phyloP scores from a whole-genome alignment of 1,140 invertebrate species.

The Saxidomus purpurata region DNA sequence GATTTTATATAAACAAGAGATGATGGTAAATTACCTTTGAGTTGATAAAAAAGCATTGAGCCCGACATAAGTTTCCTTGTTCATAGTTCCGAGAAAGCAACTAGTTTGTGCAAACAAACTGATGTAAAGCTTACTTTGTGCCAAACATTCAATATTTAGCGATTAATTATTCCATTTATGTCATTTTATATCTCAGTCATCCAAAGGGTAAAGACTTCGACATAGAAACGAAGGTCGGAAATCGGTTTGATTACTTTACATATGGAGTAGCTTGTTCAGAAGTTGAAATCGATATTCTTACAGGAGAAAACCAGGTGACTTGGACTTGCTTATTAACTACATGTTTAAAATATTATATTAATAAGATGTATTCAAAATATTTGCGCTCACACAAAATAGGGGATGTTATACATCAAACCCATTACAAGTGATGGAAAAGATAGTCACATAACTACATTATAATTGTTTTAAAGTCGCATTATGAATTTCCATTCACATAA shows the following conservation, averaged over 20 bases:
- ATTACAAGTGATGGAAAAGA: background rate
- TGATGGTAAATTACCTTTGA: too few relatives aligned
- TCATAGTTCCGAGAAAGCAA: too few relatives aligned
- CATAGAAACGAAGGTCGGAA: background rate
- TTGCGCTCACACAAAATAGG: background rate
- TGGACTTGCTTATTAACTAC: background rate
- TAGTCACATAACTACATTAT: too few relatives aligned
- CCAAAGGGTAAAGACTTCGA: background rate
- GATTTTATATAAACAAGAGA: too few relatives aligned
- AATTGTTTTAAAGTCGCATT: too few relatives aligned
- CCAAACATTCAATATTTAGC: too few relatives aligned
- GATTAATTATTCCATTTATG: too few relatives aligned
- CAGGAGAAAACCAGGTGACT: conserved; percentile 86
- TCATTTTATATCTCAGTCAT: background rate
- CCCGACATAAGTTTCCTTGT: too few relatives aligned
- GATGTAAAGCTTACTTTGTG: too few relatives aligned
- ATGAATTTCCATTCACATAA: too few relatives aligned
- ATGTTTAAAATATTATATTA: background rate
- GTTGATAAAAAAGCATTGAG: too few relatives aligned
- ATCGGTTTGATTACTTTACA: background rate
- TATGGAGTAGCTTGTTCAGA: conserved; percentile 77
- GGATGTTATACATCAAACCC: background rate
- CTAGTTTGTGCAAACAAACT: too few relatives aligned
- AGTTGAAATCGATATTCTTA: conserved; percentile 88
- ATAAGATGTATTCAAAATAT: background rate